These are phyloP conservation scores for Andrena trimmerana DNA, from an alignment of 2,888 invertebrate genomes.

Conservation along the genomic window DNA sequence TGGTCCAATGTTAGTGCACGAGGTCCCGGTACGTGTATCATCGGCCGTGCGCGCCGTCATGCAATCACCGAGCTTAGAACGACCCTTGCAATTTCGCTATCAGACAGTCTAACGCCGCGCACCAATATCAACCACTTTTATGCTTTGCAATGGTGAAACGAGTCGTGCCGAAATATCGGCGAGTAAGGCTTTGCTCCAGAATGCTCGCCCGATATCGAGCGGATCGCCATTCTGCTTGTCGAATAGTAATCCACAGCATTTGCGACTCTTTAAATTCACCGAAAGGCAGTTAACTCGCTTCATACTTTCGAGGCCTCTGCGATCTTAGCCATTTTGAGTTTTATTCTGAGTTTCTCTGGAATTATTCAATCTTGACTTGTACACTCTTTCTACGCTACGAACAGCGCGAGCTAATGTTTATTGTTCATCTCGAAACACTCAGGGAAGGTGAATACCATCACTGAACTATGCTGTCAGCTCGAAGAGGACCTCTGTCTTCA, in stretches of 20 bases:
- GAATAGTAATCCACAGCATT: background rate
- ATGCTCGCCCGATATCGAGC: background rate
- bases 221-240: constrained; percentile 5
- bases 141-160: background rate
- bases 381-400: too few relatives aligned
- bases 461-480: background rate
- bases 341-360: too few relatives aligned
- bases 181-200: background rate
- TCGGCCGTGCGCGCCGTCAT: constrained; percentile 23
- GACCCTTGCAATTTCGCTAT: constrained; percentile 8
- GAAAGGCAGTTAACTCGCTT: too few relatives aligned
- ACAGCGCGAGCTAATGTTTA: too few relatives aligned
- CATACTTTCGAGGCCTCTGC: too few relatives aligned
- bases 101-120: background rate
- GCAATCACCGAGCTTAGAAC: constrained; percentile 6
- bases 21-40: background rate
- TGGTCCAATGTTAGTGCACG: constrained; percentile 18
- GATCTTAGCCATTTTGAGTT: too few relatives aligned
- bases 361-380: too few relatives aligned
- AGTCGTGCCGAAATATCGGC: background rate
- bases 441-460: background rate
- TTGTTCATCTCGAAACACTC: too few relatives aligned
- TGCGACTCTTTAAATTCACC: too few relatives aligned
- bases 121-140: background rate
- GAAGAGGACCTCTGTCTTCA: background rate